Base-by-base conservation (phyloP, 2,888 invertebrate genomes). In the Cosmopolites sordidus region DNA sequence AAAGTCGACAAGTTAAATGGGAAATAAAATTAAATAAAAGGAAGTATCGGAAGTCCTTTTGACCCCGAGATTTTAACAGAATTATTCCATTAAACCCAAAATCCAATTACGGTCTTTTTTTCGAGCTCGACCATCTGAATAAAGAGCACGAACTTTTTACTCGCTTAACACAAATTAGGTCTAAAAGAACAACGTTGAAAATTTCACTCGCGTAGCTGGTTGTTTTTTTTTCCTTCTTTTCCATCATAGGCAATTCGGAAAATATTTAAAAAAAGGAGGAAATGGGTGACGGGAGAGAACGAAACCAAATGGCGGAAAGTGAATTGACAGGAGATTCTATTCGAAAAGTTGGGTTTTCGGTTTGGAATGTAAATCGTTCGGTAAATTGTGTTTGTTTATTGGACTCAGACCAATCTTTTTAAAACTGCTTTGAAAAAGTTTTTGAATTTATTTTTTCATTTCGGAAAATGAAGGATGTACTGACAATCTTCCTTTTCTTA, bases 321-420 rank as follows among this genome's bases (percentile, higher is more conserved):
- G n/a, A n/a, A n/a, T n/a, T n/a, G n/a, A n/a, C n/a, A n/a, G n/a
- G n/a, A n/a, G n/a, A n/a, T n/a, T n/a, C n/a, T n/a, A n/a, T n/a
- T n/a, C n/a, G 9, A 27, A 27, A 27, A 27, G 27, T 27, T 27
- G 27, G 27, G 27, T 6, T 27, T n/a, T 27, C 27, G 5, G 27
- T 30, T 16, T 37, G 11, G 54, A 54, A 54, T 54, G 46, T 47
- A 54, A 54, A 50, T 50, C 50, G 46, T 50, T 54, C 50, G 12
- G 27, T 37, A 54, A 54, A 54, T 54, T 54, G 54, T 50, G 37
- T 54, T 54, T 54, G 54, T 50, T 54, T 50, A 54, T 54, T 40
- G 46, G 45, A 42, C 47, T 46, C 42, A 18, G 37, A 42, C 39
- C 45, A 54, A 54, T 54, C 54, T 49, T 48, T 49, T 49, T 49